Conservation (phyloP, 2,888 invertebrate species). For the Polyommatus iphigenia region DNA sequence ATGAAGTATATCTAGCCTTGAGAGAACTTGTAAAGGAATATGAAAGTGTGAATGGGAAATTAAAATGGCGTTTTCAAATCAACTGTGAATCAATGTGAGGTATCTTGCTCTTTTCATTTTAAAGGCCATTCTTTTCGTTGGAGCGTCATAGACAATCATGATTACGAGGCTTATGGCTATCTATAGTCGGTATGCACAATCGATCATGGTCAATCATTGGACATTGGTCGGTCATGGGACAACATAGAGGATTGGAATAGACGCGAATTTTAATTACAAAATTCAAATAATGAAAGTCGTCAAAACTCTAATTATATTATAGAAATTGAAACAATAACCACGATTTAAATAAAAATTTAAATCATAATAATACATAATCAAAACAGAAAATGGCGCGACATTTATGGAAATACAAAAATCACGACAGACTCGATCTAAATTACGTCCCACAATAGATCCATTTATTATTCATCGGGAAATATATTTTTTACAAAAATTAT, state of each 20-base stretch:
- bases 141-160: too few species aligned
- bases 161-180: too few species aligned
- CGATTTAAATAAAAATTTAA: not conserved
- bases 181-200: too few species aligned
- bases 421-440: not conserved
- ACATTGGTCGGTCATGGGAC: too few species aligned
- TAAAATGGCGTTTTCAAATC: not conserved
- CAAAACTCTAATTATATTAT: not conserved
- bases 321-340: not conserved
- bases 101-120: not conserved
- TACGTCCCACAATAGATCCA: not conserved
- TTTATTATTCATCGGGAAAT: not conserved
- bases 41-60: not conserved
- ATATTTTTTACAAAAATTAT: not conserved
- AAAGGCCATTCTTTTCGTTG: too few species aligned
- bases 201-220: too few species aligned
- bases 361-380: not conserved
- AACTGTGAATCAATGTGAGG: not conserved
- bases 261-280: not conserved
- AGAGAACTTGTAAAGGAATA: not conserved
- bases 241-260: not conserved
- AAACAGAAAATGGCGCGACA: not conserved
- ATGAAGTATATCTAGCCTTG: not conserved
- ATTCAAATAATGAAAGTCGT: not conserved
- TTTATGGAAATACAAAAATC: not conserved